A percentile compares a stretch with the other conserved stretches of the same genome.
phyloP scores from a whole-genome alignment of 2,113 vertebrate species.

The Leucoraja erinaceus region DNA sequence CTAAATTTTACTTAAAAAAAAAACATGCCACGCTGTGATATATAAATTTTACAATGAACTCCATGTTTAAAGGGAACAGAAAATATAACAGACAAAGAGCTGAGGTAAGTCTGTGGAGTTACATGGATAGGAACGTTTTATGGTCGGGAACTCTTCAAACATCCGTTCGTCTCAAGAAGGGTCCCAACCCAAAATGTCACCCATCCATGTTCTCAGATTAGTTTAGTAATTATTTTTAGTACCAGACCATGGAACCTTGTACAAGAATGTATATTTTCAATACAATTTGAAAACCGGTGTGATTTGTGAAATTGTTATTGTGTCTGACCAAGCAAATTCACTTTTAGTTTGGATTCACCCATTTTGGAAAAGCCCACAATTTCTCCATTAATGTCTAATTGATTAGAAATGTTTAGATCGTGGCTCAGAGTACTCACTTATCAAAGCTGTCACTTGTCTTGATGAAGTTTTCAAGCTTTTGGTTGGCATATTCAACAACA shows the following conservation, averaged over 20 bases:
- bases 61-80: too few species aligned
- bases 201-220: too few species aligned
- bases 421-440: conserved; percentile 62
- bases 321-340: neutral
- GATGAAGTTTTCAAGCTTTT: conserved; percentile 90
- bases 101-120: too few species aligned
- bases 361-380: neutral
- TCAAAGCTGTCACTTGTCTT: conserved; percentile 94
- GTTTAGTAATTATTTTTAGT: neutral
- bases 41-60: too few species aligned
- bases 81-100: too few species aligned
- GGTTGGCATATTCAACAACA: conserved; percentile 86
- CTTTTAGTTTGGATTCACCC: neutral
- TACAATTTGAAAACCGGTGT: neutral
- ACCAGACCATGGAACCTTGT: neutral
- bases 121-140: too few species aligned
- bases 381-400: neutral
- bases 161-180: too few species aligned
- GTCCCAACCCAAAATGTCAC: too few species aligned
- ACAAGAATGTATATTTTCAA: neutral
- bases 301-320: neutral
- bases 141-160: too few species aligned
- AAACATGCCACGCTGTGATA: too few species aligned
- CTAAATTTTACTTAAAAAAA: too few species aligned
- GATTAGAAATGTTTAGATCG: neutral